phyloP scores from a whole-genome alignment of 1,140 invertebrate species.

The Eubasilissa regina region DNA sequence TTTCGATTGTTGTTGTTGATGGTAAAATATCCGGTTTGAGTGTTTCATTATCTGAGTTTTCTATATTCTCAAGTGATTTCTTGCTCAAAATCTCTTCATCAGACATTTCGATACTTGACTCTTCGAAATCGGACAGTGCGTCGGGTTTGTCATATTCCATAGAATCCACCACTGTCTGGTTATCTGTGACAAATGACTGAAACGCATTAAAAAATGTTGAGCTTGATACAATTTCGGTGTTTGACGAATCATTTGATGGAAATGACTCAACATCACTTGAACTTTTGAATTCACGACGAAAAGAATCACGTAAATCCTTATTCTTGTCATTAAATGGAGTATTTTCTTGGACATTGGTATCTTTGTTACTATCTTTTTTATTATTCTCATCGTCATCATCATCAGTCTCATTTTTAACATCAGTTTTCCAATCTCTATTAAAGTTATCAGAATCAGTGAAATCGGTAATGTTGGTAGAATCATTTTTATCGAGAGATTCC shows the following conservation, averaged over 20 bases:
- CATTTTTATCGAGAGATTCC: constrained; percentile 2
- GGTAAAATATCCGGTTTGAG: no score
- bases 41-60: no score
- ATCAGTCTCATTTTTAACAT: constrained; percentile 19
- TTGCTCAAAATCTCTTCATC: no score
- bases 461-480: no score
- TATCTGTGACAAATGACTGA: constrained; percentile 16
- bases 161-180: background rate
- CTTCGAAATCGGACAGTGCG: no score
- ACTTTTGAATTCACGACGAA: background rate
- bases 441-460: background rate
- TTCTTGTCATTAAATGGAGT: no score
- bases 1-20: no score
- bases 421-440: background rate
- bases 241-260: background rate
- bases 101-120: no score
- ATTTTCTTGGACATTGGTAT: background rate
- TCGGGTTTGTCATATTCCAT: no score
- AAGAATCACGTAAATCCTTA: background rate
- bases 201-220: constrained; percentile 21
- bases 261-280: background rate
- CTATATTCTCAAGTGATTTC: no score
- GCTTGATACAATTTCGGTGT: background rate
- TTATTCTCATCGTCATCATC: background rate
- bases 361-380: background rate